Percentiles rank a stretch among this genome's conserved stretches.
Conservation (phyloP, 2,797 vertebrate species). For the Syncerus caffer region DNA sequence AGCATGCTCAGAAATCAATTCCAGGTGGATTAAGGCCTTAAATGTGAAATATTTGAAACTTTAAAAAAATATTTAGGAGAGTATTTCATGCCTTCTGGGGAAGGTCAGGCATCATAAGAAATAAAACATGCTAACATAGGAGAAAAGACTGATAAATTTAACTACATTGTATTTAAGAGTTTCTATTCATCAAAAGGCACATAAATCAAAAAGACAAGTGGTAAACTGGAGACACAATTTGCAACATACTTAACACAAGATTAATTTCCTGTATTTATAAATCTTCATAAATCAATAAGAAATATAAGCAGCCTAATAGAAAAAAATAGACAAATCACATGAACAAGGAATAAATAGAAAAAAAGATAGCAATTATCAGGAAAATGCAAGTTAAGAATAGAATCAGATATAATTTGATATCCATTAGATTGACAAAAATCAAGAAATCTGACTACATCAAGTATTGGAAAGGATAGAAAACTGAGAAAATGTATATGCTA, state of each 20-base stretch:
- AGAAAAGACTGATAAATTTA: background rate
- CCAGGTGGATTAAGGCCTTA: background rate
- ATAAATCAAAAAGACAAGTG: background rate
- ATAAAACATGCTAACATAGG: background rate
- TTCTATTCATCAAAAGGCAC: background rate
- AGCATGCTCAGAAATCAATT: slow-evolving; percentile 16
- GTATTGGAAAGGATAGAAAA: background rate
- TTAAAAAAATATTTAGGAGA: background rate
- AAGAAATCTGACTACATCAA: background rate
- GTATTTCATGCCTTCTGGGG: background rate
- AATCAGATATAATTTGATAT: background rate
- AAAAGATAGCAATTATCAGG: background rate
- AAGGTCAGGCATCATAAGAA: background rate
- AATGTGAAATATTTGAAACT: background rate
- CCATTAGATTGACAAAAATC: background rate
- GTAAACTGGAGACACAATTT: background rate
- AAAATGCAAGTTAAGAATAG: background rate
- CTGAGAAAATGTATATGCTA: background rate
- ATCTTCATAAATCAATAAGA: background rate
- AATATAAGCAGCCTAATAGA: background rate
- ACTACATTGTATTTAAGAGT: background rate
- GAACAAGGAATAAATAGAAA: background rate
- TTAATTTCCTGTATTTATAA: background rate
- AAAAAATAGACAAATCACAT: background rate
- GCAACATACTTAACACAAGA: background rate